Percentiles rank a stretch among this genome's conserved stretches.
These are phyloP conservation scores for Sinocyclocheilus maitianheensis DNA, from an alignment of 2,113 vertebrate genomes.

Conservation along the genomic window DNA sequence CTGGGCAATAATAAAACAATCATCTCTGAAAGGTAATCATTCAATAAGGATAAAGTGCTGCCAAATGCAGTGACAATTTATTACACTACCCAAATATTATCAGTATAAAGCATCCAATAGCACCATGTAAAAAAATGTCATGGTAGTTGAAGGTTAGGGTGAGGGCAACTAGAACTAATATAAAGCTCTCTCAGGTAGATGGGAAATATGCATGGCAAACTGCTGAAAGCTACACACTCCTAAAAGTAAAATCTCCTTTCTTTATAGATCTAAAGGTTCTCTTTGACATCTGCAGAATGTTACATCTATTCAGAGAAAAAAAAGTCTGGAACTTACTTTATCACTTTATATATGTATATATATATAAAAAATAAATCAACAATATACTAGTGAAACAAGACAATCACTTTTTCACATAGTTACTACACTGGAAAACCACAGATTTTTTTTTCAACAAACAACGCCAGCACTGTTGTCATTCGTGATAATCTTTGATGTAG, in stretches of 20 bases:
- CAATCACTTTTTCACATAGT: background rate
- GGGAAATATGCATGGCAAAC: background rate
- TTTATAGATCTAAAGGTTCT: background rate
- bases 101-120: background rate
- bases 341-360: background rate
- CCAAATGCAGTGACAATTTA: conserved; percentile 9
- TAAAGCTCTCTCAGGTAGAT: background rate
- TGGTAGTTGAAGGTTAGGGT: background rate
- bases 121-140: background rate
- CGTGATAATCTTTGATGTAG: background rate
- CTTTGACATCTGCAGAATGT: background rate
- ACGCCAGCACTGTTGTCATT: background rate
- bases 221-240: background rate
- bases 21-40: background rate
- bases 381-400: background rate
- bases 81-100: background rate
- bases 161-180: background rate
- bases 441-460: background rate
- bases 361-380: background rate
- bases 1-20: background rate
- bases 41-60: background rate
- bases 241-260: background rate
- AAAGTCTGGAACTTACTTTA: background rate
- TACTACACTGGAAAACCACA: background rate
- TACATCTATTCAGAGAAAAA: background rate